Evolutionary conservation across 2,113 vertebrate species (phyloP), one percentile per base, ranked within the genome.

Genomic region (Pelusios castaneus): DNA sequence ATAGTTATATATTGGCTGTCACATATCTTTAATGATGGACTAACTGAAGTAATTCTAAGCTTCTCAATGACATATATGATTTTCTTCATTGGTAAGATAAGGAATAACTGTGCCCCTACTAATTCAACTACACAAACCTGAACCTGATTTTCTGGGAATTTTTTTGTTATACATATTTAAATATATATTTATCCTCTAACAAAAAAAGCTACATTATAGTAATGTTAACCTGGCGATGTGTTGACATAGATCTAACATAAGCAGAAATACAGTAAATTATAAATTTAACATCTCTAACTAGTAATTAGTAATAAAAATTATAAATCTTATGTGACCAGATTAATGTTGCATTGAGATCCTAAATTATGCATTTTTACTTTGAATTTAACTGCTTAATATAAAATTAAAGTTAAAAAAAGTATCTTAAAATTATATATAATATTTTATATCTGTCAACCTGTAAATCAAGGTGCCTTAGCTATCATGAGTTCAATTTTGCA

Each of bases 41-140:
- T 96, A 25, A 89, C 85, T 84, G 94, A 95, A 90, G 89, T 96
- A 89, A 43, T 89, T 45, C 51, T 95, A 34, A 95, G 89, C 82
- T 94, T 95, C 54, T 85, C 92, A 58, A 90, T 91, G 67, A 78
- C 89, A 38, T 95, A 96, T 25, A 47, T 95, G 43, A 90, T 91
- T 76, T 96, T 95, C 63, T 94, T 91, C 54, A 5, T 93, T 5
- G 92, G 95, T 96, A 94, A 94, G 95, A 60, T 82, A 54, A 52
- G 24, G 73, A 27, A 25, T 43, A 45, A 76, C 43, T 12, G 6
- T 76, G 38, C 13, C 41, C 24, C 24, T 43, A 45, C 22, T 76
- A 43, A 45, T 25, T 76, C 25, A 76, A 27, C 34, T n/a, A 75
- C 25, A 27, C 10, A 41, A 75, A 41, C 22, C 12, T 75, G 70